Conservation (phyloP, 2,113 vertebrate species). For the Pituophis catenifer region DNA sequence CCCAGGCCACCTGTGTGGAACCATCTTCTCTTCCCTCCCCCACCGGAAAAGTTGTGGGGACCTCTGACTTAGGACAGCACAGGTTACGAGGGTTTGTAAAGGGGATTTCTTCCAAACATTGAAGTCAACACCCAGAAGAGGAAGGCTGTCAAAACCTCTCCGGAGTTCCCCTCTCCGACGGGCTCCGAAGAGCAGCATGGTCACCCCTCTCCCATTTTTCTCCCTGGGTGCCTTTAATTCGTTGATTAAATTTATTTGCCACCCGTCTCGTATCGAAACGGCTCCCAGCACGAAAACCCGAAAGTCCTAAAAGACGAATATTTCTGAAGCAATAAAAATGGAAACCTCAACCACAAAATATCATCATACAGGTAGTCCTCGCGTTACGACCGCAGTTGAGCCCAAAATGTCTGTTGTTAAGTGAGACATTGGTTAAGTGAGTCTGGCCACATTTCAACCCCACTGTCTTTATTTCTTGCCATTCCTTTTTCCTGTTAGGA, state of each 20-base stretch:
- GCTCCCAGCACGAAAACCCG: too few relatives aligned
- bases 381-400: background rate
- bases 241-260: too few relatives aligned
- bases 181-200: background rate
- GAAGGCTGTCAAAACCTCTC: background rate
- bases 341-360: too few relatives aligned
- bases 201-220: background rate
- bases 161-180: background rate
- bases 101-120: background rate
- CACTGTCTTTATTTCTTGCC: background rate
- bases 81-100: background rate
- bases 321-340: too few relatives aligned
- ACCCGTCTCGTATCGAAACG: too few relatives aligned
- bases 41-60: too few relatives aligned
- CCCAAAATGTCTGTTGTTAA: too few relatives aligned
- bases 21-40: too few relatives aligned
- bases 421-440: too few relatives aligned
- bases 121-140: background rate
- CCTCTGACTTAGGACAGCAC: background rate
- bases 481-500: constrained; percentile 65
- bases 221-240: background rate
- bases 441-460: background rate
- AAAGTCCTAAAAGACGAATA: too few relatives aligned
- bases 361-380: background rate
- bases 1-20: too few relatives aligned